Conservation (phyloP, 2,888 invertebrate species). For the Habroteleia sp. region DNA sequence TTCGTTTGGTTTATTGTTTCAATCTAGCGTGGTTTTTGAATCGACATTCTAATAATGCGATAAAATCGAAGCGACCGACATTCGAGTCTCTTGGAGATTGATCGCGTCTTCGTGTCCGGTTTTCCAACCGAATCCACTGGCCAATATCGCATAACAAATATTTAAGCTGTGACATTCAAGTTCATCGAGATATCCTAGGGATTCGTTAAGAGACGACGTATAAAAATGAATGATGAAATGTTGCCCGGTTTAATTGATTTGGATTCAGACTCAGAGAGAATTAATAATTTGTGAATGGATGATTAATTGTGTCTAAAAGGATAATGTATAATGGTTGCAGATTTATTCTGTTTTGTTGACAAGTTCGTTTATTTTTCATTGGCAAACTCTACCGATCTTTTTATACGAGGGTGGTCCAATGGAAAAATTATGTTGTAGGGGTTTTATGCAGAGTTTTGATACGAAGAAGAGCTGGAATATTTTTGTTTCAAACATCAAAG, state of each 20-base stretch:
- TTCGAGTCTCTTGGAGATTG: conserved; percentile 23
- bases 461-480: not conserved
- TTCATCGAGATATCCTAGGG: conserved; percentile 38
- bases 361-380: conserved; percentile 16
- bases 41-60: conserved; percentile 57
- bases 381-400: conserved; percentile 30
- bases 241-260: conserved; percentile 49
- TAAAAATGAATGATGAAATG: conserved; percentile 53
- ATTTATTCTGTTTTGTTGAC: conserved; percentile 44
- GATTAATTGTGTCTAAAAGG: conserved; percentile 43
- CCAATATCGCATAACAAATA: conserved; percentile 37
- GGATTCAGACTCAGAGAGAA: conserved; percentile 15
- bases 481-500: conserved; percentile 29
- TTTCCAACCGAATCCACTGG: conserved; percentile 29
- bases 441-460: conserved; percentile 8
- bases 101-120: conserved; percentile 37
- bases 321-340: conserved; percentile 47
- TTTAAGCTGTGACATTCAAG: conserved; percentile 42
- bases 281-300: conserved; percentile 38
- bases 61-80: conserved; percentile 56
- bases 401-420: conserved; percentile 32
- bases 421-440: conserved; percentile 11
- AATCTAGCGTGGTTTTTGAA: conserved; percentile 12
- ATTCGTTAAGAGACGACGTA: conserved; percentile 35
- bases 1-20: conserved; percentile 11